Base-by-base conservation (phyloP, 2,113 vertebrate genomes). In the Lynx canadensis region DNA sequence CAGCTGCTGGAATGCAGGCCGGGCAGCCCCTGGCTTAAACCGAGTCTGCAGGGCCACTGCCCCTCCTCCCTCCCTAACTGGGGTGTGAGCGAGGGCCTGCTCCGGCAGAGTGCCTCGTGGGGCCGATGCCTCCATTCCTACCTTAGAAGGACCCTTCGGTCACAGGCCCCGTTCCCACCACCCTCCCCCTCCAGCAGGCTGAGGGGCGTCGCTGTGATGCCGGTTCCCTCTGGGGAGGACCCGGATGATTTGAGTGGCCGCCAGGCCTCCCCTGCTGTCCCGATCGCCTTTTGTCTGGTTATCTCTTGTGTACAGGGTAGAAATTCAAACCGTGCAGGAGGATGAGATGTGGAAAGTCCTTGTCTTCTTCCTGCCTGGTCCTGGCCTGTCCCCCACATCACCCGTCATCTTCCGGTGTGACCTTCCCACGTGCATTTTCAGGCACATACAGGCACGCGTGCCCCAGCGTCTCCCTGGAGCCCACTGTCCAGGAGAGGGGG, bases 211-310 rank as follows among this genome's bases (percentile, higher is more conserved):
- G 5, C 4, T 23, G 15, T 76, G 21, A 60, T 8, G 29, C 33
- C 23, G 33, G 78, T 27, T 52, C 12, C 6, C 55, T 80, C 29
- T 0, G 8, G 19, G 82, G 55, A 79, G 21, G 18, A 29, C 19
- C 52, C 31, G n/a, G 21, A 69, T 0, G 7, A 10, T 38, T 25
- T 15, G 45, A 31, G 57, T 23, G 52, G 83, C 5, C 1, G 1
- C 16, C 38, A 68, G 65, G 38, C 66, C 63, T 57, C 19, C 41
- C 21, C 57, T 4, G 18, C 41, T 6, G 21, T 65, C n/a, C 27
- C 0, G 4, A 25, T 29, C 65, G 41, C 91, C 84, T 71, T 93
- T 78, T 95, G 76, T 88, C 57, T 55, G 21, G 48, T 78, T 92
- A 57, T 89, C 66, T 96, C 74, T 73, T 3, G 1, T 7, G 66